Evolutionary conservation across 1,140 invertebrate genomes (phyloP).

Genomic region (Cydia amplana): DNA sequence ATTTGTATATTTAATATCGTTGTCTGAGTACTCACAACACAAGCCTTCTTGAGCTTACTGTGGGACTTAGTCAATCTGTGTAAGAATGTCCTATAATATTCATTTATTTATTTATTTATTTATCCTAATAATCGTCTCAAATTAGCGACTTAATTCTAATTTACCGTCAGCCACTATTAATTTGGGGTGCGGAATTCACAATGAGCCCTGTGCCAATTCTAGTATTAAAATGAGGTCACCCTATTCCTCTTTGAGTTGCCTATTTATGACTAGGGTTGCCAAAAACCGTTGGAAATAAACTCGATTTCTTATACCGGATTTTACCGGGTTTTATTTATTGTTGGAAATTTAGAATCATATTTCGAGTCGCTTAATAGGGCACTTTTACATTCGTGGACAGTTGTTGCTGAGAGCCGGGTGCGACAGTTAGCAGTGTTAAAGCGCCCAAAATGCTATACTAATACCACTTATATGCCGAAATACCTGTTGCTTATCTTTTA

Average conservation of each 20-base stretch:
- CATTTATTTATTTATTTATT: too few species aligned
- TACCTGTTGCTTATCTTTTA: too few species aligned
- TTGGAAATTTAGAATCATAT: not conserved
- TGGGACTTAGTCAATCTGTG: too few species aligned
- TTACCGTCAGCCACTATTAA: not conserved
- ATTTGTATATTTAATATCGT: too few species aligned
- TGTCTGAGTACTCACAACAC: too few species aligned
- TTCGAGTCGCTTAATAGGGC: not conserved
- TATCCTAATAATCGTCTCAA: not conserved
- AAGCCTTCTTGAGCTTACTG: too few species aligned
- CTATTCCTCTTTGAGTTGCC: not conserved
- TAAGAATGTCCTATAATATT: too few species aligned
- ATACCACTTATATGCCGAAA: too few species aligned
- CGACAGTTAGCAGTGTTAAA: too few species aligned
- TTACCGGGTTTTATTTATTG: not conserved
- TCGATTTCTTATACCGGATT: not conserved
- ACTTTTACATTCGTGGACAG: not conserved
- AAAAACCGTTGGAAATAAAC: conserved; percentile 12
- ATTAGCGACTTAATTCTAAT: not conserved
- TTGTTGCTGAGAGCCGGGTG: not conserved
- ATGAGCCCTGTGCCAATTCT: conserved; percentile 17
- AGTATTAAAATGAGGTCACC: conserved; percentile 16
- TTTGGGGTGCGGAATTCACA: conserved; percentile 8
- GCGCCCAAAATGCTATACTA: too few species aligned
- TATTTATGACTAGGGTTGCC: conserved; percentile 7